These are phyloP conservation scores for Campoletis raptor DNA, from an alignment of 2,888 invertebrate genomes.

Conservation along the genomic window DNA sequence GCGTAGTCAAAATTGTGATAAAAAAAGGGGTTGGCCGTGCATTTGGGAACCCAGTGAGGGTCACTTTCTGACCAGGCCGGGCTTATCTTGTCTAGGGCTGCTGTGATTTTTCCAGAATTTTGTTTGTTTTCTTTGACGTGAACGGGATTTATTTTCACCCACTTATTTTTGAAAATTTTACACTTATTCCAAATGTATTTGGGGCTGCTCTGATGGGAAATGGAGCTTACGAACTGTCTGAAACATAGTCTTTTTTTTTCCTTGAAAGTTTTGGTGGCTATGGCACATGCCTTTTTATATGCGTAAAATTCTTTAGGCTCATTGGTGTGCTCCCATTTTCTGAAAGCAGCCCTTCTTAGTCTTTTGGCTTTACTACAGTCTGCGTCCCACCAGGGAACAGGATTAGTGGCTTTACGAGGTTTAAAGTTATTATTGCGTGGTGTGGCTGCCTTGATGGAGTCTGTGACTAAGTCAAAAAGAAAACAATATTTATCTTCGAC, in stretches of 20 bases:
- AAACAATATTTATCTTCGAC: not conserved
- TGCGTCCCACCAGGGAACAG: slow-evolving; percentile 29
- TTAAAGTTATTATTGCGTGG: slow-evolving; percentile 6
- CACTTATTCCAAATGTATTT: slow-evolving; percentile 50
- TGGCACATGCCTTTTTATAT: slow-evolving; percentile 22
- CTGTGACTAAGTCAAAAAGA: slow-evolving; percentile 7
- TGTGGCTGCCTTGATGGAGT: slow-evolving; percentile 6
- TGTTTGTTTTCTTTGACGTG: slow-evolving; percentile 44
- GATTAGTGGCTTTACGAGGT: slow-evolving; percentile 20
- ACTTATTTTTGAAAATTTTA: slow-evolving; percentile 59
- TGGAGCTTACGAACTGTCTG: slow-evolving; percentile 33
- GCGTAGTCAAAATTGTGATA: slow-evolving; percentile 16
- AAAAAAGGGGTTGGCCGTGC: slow-evolving; percentile 13
- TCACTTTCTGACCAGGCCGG: slow-evolving; percentile 21
- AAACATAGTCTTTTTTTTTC: slow-evolving; percentile 48
- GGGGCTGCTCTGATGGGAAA: slow-evolving; percentile 15
- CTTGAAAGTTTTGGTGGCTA: slow-evolving; percentile 36
- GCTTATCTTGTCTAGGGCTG: slow-evolving; percentile 18
- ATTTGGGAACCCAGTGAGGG: slow-evolving; percentile 19
- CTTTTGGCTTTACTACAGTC: no score
- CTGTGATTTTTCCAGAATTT: slow-evolving; percentile 4
- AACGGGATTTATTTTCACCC: slow-evolving; percentile 21
- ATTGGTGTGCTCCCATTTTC: no score
- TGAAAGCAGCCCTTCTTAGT: no score
- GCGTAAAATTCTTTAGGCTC: no score